Percentiles rank a stretch among this genome's conserved stretches.
Conservation (phyloP, 2,113 vertebrate species). For the Odocoileus hemionus region DNA sequence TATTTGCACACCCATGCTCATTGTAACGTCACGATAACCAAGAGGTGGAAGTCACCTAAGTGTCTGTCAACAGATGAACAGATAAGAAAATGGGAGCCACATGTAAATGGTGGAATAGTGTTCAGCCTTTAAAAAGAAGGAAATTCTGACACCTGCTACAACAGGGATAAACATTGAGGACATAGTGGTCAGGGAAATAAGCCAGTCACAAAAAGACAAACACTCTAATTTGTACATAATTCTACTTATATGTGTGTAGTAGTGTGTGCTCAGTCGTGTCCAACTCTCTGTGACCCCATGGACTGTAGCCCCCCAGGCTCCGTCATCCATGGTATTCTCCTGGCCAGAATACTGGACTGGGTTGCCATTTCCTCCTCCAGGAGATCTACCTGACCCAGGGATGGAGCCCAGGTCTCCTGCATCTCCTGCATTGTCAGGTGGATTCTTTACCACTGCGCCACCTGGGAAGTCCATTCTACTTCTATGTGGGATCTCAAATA, state of each 20-base stretch:
- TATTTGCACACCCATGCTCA: fast-evolving
- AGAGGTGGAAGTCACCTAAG: background rate
- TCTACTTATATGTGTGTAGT: fast-evolving
- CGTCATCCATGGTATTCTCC: background rate
- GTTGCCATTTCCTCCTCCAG: background rate
- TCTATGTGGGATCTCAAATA: fast-evolving
- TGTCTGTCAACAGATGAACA: fast-evolving
- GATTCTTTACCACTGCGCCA: background rate
- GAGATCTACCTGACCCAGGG: background rate
- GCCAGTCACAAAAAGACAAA: background rate
- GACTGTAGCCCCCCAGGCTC: background rate
- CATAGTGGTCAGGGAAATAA: fast-evolving
- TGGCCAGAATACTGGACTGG: background rate
- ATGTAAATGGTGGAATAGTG: fast-evolving
- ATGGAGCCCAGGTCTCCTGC: background rate
- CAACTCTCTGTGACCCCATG: background rate
- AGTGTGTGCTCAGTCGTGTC: background rate
- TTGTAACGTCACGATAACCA: fast-evolving
- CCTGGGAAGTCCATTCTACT: background rate
- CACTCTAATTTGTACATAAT: fast-evolving
- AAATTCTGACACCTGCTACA: fast-evolving
- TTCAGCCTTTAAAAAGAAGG: background rate
- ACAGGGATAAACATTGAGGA: fast-evolving
- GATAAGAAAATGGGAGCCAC: fast-evolving
- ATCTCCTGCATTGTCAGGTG: background rate